Percentiles rank a stretch among this genome's conserved stretches.
Evolutionary conservation across 2,797 vertebrate genomes (phyloP).

Genomic region (Sebastes elongatus): DNA sequence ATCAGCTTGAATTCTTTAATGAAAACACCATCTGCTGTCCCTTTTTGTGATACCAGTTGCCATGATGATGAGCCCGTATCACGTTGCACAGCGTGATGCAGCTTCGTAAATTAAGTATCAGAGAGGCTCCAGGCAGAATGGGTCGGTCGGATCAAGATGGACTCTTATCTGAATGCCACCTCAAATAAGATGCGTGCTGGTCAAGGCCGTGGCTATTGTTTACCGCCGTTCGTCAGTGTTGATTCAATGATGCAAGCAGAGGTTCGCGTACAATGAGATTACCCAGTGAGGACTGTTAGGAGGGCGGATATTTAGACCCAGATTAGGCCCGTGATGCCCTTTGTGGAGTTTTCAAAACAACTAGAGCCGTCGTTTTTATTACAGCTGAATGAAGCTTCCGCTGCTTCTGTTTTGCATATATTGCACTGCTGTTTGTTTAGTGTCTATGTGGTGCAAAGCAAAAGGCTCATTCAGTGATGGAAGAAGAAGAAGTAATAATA

Average conservation of each 20-base stretch:
- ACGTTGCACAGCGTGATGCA: constrained; percentile 48
- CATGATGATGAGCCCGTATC: constrained; percentile 65
- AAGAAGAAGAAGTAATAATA: not conserved
- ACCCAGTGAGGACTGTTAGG: constrained; percentile 9
- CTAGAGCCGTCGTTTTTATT: not conserved
- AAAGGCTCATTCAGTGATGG: not conserved
- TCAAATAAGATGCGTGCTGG: constrained; percentile 38
- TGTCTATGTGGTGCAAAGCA: not conserved
- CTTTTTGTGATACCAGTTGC: constrained; percentile 50
- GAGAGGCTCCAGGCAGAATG: constrained; percentile 3
- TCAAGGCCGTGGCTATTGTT: constrained; percentile 15
- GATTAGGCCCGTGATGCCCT: constrained; percentile 21
- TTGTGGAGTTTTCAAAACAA: constrained; percentile 30
- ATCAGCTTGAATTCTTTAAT: constrained; percentile 72
- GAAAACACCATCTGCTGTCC: constrained; percentile 82
- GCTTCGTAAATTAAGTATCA: constrained; percentile 57
- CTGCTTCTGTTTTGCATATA: not conserved
- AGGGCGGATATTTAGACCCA: constrained; percentile 36
- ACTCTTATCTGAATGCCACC: constrained; percentile 53
- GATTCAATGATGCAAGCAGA: constrained; percentile 26
- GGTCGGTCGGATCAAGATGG: constrained; percentile 25
- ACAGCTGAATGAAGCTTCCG: not conserved
- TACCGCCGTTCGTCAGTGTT: not conserved
- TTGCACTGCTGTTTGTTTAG: not conserved
- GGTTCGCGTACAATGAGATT: constrained; percentile 9